These are phyloP conservation scores for Myathropa florea DNA, from an alignment of 2,888 invertebrate genomes.

Conservation along the genomic window DNA sequence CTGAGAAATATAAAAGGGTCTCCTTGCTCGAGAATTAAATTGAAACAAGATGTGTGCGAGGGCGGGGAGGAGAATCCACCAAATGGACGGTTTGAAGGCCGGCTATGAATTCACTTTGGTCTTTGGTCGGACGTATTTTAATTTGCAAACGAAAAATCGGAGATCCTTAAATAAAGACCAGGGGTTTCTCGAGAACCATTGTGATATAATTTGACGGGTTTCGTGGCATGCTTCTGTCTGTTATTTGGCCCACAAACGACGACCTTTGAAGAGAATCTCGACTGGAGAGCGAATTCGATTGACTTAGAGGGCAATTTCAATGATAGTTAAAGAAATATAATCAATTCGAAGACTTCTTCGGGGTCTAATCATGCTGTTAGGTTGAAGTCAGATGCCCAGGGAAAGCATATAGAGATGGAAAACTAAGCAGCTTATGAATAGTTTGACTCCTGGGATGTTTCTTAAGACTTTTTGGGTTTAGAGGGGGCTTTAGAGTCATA, in stretches of 20 bases:
- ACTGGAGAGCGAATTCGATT: neutral
- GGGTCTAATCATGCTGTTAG: no score
- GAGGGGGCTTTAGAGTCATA: no score
- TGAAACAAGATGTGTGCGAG: no score
- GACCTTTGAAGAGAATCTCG: neutral
- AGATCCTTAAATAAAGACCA: neutral
- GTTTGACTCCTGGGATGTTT: no score
- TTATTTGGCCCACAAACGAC: neutral
- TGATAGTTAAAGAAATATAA: no score
- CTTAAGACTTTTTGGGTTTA: no score
- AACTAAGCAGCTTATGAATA: no score
- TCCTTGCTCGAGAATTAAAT: neutral
- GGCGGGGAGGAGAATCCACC: no score
- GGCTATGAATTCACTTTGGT: neutral
- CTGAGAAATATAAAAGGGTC: neutral
- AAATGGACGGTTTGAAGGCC: no score
- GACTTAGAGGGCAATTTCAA: neutral
- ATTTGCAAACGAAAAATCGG: neutral
- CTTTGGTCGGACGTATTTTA: neutral
- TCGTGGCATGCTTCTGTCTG: neutral
- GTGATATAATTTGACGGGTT: neutral
- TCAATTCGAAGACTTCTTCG: no score
- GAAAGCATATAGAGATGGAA: no score
- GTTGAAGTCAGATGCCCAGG: no score
- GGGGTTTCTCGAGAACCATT: neutral